Conservation (phyloP, 2,113 vertebrate species). For the Cebus imitator region DNA sequence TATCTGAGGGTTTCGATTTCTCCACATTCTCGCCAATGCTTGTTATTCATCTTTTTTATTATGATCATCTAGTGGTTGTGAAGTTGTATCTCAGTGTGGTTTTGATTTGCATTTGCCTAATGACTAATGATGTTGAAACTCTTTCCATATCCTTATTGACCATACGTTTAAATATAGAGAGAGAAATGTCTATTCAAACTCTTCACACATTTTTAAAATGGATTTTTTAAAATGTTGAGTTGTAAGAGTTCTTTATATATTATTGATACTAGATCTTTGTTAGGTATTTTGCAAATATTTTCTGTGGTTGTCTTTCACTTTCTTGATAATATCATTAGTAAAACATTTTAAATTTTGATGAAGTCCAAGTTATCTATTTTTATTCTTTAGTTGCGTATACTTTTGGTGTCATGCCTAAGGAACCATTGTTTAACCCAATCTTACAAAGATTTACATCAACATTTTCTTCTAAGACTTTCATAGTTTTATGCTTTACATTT, state of each 20-base stretch:
- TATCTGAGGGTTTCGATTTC: neutral
- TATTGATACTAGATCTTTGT: neutral
- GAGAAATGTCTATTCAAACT: neutral
- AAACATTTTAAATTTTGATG: neutral
- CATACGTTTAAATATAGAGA: neutral
- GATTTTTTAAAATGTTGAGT: neutral
- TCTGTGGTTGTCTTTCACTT: constrained; percentile 10
- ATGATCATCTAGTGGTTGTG: neutral
- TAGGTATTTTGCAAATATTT: constrained; percentile 15
- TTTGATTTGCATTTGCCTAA: constrained; percentile 37
- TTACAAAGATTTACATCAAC: neutral
- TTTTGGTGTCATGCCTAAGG: constrained; percentile 3
- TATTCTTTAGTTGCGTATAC: neutral
- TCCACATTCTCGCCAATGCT: neutral
- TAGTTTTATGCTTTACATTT: neutral
- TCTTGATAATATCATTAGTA: neutral
- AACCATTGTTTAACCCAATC: neutral
- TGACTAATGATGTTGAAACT: neutral
- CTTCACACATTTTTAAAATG: neutral
- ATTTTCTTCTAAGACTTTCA: constrained; percentile 3
- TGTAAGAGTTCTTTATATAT: neutral
- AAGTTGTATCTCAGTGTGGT: neutral
- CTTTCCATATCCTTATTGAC: neutral
- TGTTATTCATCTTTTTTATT: neutral
- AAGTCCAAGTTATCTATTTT: neutral